Evolutionary conservation across 2,113 vertebrate species (phyloP), one percentile per base, ranked within the genome.

Genomic region (Callipepla squamata): DNA sequence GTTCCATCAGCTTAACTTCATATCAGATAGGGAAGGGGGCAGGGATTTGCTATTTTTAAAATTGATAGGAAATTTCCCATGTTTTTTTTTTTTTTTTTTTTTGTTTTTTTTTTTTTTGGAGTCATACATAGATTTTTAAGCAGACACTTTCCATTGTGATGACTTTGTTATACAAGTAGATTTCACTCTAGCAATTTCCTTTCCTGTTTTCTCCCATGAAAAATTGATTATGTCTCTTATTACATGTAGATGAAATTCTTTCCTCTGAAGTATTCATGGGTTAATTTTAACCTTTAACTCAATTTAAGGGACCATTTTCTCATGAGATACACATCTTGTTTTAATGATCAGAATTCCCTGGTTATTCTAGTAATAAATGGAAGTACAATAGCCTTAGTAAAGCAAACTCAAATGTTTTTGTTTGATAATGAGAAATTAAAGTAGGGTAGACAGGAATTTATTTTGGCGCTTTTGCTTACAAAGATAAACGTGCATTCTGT

Each of bases 321-420:
- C 74, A 92, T 90, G 80, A 92, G 95, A 95, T 93, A 95, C 3
- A 15, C 48, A 96, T 95, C 95, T 92, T 84, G 48, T 17, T 86
- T 69, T 62, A 94, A 79, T 93, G n/a, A 79, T 53, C 30, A 84
- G 48, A 95, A 75, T 92, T 87, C 28, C 63, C 21, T 80, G 42
- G 32, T 94, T 89, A 89, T 90, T 90, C 42, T 80, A 13, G 34
- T 86, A 68, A 76, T 90, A 86, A 69, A 68, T 44, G 80, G 48
- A 93, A 93, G 44, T 92, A 48, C 4, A 61, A 26, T 58, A 84
- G 80, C 62, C 66, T 81, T 84, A 53, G 44, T 94, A 90, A 94
- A 85, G 50, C 42, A 73, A 85, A 80, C 26, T 42, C 16, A 69
- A 63, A 66, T 94, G 61, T 67, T 86, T 96, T 85, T 83, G 18